Evolutionary conservation across 2,797 vertebrate genomes (phyloP).

Genomic region (Sebastolobus alascanus): DNA sequence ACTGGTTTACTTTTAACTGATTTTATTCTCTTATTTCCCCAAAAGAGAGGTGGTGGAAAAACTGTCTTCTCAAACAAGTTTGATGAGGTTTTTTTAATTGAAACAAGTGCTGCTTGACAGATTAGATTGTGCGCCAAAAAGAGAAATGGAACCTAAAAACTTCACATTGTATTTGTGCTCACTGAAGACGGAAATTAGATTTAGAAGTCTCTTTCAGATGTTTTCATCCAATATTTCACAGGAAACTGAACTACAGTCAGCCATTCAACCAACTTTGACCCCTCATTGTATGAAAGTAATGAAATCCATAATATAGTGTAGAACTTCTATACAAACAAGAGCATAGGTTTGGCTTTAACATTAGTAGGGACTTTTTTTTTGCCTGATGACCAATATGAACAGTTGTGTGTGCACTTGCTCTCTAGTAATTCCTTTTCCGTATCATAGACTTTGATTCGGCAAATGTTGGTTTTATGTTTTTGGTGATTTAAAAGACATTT

Average conservation of each 20-base stretch:
- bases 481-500: too few species aligned
- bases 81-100: constrained; percentile 6
- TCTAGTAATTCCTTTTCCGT: not conserved
- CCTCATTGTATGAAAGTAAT: not conserved
- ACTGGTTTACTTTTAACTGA: not conserved
- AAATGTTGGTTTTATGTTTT: not conserved
- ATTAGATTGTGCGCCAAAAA: not conserved
- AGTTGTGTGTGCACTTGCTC: not conserved
- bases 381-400: not conserved
- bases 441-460: not conserved
- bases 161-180: constrained; percentile 18
- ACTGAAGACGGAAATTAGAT: constrained; percentile 28
- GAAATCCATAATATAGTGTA: not conserved
- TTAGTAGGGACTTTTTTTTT: not conserved
- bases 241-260: not conserved
- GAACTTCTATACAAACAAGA: not conserved
- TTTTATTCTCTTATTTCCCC: not conserved
- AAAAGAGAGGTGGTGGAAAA: not conserved
- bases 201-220: constrained; percentile 1
- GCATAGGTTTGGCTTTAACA: not conserved
- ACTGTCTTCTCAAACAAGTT: not conserved
- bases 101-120: not conserved
- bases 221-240: constrained; percentile 5
- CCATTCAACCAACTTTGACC: not conserved
- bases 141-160: constrained; percentile 6